Conservation (phyloP, 2,797 vertebrate genomes). For the Chaunax sp. region DNA sequence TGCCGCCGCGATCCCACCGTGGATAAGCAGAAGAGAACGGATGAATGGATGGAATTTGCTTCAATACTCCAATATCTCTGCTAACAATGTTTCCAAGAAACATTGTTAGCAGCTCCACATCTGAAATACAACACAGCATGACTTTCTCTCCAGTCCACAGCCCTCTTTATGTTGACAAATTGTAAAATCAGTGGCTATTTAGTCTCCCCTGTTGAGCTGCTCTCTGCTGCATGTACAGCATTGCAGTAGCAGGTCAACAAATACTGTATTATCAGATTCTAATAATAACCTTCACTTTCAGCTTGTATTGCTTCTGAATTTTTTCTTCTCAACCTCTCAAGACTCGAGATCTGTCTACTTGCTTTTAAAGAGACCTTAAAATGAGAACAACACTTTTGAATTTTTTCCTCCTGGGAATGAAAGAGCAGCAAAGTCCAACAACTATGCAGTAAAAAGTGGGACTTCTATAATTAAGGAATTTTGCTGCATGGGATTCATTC, state of each 20-base stretch:
- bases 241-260: too few species aligned
- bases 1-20: too few species aligned
- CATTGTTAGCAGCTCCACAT: neutral
- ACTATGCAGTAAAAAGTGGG: conserved; percentile 34
- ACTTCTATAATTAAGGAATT: conserved; percentile 42
- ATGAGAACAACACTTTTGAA: conserved; percentile 25
- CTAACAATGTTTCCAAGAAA: neutral
- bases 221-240: too few species aligned
- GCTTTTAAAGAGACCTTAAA: conserved; percentile 12
- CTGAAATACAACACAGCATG: neutral
- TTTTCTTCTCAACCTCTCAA: neutral
- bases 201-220: too few species aligned
- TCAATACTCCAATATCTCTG: neutral
- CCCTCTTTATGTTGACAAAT: neutral
- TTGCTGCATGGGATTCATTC: conserved; percentile 26
- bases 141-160: neutral
- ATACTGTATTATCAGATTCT: too few species aligned
- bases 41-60: too few species aligned
- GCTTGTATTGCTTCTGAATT: neutral
- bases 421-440: conserved; percentile 11
- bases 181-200: neutral
- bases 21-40: too few species aligned
- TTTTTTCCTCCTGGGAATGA: conserved; percentile 18
- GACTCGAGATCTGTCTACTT: neutral
- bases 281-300: neutral